Base-by-base conservation (phyloP, 2,113 vertebrate species). In the Puntigrus tetrazona region DNA sequence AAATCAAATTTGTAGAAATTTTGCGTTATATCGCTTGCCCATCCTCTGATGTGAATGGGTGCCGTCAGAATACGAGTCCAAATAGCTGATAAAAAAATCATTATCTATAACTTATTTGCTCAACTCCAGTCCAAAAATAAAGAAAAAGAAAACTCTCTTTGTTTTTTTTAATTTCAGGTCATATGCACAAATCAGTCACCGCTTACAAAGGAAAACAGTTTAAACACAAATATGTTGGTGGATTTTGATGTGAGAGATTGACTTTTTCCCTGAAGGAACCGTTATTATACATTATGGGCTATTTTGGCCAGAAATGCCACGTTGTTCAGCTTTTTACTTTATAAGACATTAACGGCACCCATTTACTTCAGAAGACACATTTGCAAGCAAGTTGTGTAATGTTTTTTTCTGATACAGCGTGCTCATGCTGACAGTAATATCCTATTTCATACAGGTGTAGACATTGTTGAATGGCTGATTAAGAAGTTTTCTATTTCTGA, bases 381-480 rank as follows among this genome's bases (percentile, higher is more conserved):
- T n/a, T 6, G 41, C 9, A 8, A 41, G 41, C 5, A 41, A 7
- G 41, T 41, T 4, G 7, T 38, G 41, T 41, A 6, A 41, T 41
- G 41, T 7, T 57, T 57, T 22, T n/a, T 20, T n/a, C 52, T 9
- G 52, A 57, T 4, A 52, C 52, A 22, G 5, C 22, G 38, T 25
- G 36, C 5, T 41, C 7, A 72, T 72, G 69, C 43, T 50, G 27
- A 75, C 22, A 52, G 8, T 4, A 31, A 31, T 69, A 38, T 3
- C 75, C 8, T 88, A 52, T 31, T 87, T 84, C 59, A 43, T 86
- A 7, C 88, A 97, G 97, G 97, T 36, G 90, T 86, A 3, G 96
- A 97, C 87, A 79, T 98, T 1, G 92, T 96, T 82, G 92, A 95
- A 78, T 97, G 96, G 97, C 89, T 98, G 87, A 93, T 93, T 61